Conservation (phyloP, 2,888 invertebrate species). For the Idaea dimidiata region DNA sequence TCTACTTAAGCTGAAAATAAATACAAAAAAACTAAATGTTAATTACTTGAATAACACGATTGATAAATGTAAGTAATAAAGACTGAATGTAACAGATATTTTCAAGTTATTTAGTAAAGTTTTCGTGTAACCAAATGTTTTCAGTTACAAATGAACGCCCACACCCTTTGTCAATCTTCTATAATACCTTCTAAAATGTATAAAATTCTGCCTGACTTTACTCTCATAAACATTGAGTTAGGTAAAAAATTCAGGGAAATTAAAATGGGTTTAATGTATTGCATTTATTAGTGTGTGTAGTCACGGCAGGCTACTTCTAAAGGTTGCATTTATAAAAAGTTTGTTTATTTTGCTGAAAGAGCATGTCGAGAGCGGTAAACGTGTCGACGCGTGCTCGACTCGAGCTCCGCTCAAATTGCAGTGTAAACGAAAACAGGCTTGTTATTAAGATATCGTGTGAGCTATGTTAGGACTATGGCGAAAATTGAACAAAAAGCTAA, state of each 20-base stretch:
- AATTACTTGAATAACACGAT: background rate
- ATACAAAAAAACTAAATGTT: background rate
- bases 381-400: background rate
- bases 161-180: background rate
- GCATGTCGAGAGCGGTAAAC: background rate
- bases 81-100: background rate
- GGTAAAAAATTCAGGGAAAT: too few species aligned
- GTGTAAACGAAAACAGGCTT: conserved; percentile 23
- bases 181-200: background rate
- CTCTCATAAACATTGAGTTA: too few species aligned
- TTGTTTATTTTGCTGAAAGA: conserved; percentile 4
- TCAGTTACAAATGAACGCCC: background rate
- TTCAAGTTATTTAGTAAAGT: background rate
- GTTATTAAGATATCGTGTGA: conserved; percentile 29
- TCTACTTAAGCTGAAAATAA: background rate
- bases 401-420: conserved; percentile 20
- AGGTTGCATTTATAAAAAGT: background rate
- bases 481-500: conserved; percentile 17
- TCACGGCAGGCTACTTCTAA: background rate
- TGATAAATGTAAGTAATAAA: background rate
- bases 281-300: too few species aligned
- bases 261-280: too few species aligned
- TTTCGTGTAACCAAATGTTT: background rate
- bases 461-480: conserved; percentile 14
- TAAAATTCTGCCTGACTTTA: too few species aligned